Evolutionary conservation across 2,888 invertebrate species (phyloP), one percentile per base, ranked within the genome.

Genomic region (Melolontha melolontha): DNA sequence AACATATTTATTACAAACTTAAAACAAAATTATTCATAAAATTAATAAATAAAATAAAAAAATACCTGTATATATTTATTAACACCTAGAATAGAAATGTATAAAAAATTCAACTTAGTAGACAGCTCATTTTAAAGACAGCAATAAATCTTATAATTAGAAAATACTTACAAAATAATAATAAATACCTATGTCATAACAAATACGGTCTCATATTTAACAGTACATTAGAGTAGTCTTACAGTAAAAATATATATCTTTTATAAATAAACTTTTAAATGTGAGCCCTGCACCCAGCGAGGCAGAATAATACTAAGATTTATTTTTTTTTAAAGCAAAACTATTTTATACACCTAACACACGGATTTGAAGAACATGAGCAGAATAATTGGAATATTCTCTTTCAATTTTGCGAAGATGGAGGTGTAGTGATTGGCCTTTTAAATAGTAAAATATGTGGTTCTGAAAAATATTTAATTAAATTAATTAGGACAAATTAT

Each of bases 381-480:
- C 34, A 34, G 34, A 34, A 34, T 6, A 10, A 34, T 10, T 34
- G 6, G 1, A 6, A 34, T 6, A 34, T 34, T 34, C 34, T 6
- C 2, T 11, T 62, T 62, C 44, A 62, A 10, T 49, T 42, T 41
- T 62, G 34, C n/a, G 59, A 47, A 29, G 73, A 77, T 41, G 85
- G 86, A 55, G 86, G 85, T 54, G 84, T 84, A 39, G 89, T 89
- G 75, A 88, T 91, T 80, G 90, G 89, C 81, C 93, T 86, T 82
- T 90, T 89, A 85, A 97, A 97, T 64, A 97, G 87, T 73, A 97
- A 84, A 79, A 97, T 93, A 77, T 96, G 96, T 11, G 96, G 97
- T 80, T 97, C 96, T 92, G 88, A 59, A 87, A 87, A 17, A 17
- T 16, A 16, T 8, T 17, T 11, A 11, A 47, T 8, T 8, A 22